phyloP scores from a whole-genome alignment of 2,113 vertebrate genomes.

The Caretta caretta region DNA sequence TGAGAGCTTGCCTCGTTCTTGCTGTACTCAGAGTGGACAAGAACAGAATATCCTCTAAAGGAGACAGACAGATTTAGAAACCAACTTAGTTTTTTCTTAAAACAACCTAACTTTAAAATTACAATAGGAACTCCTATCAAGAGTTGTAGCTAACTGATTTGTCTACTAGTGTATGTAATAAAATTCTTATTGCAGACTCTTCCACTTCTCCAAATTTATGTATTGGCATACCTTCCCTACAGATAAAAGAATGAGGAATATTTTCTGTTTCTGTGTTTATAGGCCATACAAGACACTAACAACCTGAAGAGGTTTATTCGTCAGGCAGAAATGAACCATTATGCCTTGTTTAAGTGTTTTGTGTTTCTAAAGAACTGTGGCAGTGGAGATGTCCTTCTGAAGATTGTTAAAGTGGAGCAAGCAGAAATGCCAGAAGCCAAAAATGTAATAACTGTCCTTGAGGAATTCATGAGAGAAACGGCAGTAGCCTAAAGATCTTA shows the following conservation, averaged over 20 bases:
- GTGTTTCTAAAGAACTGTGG: constrained; percentile 95
- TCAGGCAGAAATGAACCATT: constrained; percentile 97
- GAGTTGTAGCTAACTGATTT: background rate
- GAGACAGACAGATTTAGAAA: background rate
- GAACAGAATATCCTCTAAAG: background rate
- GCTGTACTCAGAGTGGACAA: background rate
- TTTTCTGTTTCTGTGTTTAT: constrained; percentile 44
- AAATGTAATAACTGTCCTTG: constrained; percentile 90
- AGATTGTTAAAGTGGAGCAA: constrained; percentile 93
- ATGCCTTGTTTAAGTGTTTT: constrained; percentile 94
- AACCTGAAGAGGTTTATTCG: constrained; percentile 96
- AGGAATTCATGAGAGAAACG: constrained; percentile 92
- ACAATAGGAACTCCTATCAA: background rate
- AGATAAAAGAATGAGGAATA: background rate
- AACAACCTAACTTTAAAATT: background rate
- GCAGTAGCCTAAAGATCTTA: constrained; percentile 33
- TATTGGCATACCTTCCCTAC: background rate
- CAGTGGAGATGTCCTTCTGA: constrained; percentile 92
- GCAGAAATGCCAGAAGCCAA: constrained; percentile 93
- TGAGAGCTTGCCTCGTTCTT: background rate
- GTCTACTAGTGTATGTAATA: background rate
- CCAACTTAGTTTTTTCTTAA: background rate
- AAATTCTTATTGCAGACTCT: background rate
- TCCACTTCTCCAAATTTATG: background rate
- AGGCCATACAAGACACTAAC: constrained; percentile 99